Percentiles rank a stretch among this genome's conserved stretches.
phyloP scores from a whole-genome alignment of 1,140 invertebrate genomes.

The Drosophila ananassae region DNA sequence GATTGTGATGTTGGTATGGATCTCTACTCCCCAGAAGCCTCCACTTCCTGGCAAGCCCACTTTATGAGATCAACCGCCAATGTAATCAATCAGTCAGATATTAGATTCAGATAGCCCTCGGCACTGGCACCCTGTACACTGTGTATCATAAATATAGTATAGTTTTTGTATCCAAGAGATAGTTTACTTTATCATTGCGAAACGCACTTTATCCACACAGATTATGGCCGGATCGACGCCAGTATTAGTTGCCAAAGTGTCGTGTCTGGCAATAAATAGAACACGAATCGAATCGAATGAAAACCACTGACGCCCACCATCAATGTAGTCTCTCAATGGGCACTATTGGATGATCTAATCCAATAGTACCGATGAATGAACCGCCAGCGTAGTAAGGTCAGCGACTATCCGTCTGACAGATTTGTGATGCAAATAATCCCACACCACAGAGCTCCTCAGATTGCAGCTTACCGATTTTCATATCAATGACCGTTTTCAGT shows the following conservation, averaged over 20 bases:
- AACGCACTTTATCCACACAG: constrained; percentile 33
- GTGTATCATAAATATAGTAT: not conserved
- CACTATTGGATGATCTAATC: constrained; percentile 68
- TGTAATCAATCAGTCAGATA: constrained; percentile 38
- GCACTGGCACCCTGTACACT: constrained; percentile 4
- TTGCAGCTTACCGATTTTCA: constrained; percentile 73
- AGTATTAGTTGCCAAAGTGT: constrained; percentile 33
- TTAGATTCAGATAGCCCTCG: constrained; percentile 22
- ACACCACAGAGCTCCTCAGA: constrained; percentile 13
- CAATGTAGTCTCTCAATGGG: constrained; percentile 55
- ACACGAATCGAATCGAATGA: constrained; percentile 35
- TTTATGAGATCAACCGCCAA: constrained; percentile 46
- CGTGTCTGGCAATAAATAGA: constrained; percentile 55
- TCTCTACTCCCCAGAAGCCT: not conserved
- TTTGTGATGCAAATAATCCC: constrained; percentile 33
- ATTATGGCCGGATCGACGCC: constrained; percentile 6
- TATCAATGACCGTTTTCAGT: constrained; percentile 23
- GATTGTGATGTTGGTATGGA: not conserved
- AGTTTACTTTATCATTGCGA: constrained; percentile 17
- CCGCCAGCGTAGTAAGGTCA: constrained; percentile 54
- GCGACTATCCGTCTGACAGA: constrained; percentile 43
- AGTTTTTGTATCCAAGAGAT: not conserved
- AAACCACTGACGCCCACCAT: constrained; percentile 60
- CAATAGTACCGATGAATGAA: constrained; percentile 64
- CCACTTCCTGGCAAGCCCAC: constrained; percentile 27